Percentiles rank a stretch among this genome's conserved stretches.
phyloP scores from a whole-genome alignment of 2,797 vertebrate species.

The Poecilia gillii region DNA sequence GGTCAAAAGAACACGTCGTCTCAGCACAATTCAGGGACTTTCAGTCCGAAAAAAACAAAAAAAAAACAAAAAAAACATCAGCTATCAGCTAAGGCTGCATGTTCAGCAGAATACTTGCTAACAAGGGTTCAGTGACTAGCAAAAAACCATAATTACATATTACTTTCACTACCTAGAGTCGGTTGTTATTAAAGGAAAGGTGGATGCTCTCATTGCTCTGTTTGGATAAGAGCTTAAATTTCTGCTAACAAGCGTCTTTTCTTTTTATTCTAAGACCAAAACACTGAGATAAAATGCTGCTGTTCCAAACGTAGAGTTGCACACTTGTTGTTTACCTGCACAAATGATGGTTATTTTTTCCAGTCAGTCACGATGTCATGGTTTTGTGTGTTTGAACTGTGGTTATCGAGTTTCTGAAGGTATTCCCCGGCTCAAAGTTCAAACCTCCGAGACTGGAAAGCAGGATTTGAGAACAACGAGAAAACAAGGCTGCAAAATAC shows the following conservation, averaged over 20 bases:
- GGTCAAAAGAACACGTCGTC: background rate
- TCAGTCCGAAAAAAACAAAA: background rate
- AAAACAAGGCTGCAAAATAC: background rate
- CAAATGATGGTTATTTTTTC: background rate
- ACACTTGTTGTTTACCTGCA: background rate
- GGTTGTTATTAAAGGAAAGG: background rate
- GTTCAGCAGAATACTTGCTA: background rate
- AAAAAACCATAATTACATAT: too few relatives aligned
- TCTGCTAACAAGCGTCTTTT: background rate
- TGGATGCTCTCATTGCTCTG: background rate
- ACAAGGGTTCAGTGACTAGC: background rate
- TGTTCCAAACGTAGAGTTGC: background rate
- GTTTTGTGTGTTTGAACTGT: background rate
- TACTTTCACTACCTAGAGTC: background rate
- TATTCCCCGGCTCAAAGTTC: background rate
- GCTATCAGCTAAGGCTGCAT: background rate
- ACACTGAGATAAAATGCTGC: background rate
- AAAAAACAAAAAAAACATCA: constrained; percentile 9
- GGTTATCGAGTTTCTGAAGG: background rate
- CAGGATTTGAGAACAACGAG: background rate
- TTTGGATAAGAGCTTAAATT: background rate
- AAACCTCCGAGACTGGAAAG: background rate
- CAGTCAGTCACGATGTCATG: background rate
- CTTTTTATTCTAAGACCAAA: background rate
- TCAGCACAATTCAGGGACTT: background rate